Percentiles rank a stretch among this genome's conserved stretches.
Evolutionary conservation across 2,113 vertebrate genomes (phyloP).

Genomic region (Tamias sibiricus): DNA sequence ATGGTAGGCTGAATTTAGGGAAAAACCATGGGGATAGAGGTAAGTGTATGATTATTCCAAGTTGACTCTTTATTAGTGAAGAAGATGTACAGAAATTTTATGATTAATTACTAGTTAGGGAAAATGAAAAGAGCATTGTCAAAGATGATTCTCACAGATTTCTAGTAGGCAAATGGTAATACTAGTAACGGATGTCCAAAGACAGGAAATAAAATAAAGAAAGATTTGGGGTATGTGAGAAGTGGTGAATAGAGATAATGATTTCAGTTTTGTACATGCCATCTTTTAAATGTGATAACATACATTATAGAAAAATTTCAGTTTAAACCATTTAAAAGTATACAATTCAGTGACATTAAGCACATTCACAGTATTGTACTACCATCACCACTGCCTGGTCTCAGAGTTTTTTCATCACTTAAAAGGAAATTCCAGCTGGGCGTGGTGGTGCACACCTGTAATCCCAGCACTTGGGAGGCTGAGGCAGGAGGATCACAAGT

Average conservation of each 20-base stretch:
- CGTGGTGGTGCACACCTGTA: too few species aligned
- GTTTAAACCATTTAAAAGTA: neutral
- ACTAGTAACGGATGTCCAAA: constrained; percentile 16
- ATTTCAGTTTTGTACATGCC: neutral
- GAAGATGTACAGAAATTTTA: neutral
- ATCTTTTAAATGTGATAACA: neutral
- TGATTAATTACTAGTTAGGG: neutral
- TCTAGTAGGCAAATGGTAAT: constrained; percentile 2
- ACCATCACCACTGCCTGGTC: neutral
- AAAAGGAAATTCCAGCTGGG: neutral
- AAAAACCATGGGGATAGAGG: neutral
- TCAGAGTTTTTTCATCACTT: neutral
- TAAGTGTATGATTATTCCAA: neutral
- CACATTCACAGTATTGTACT: neutral
- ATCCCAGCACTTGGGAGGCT: too few species aligned
- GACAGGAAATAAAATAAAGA: neutral
- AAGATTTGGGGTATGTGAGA: neutral
- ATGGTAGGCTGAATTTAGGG: neutral
- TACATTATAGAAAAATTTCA: neutral
- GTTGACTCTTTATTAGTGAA: neutral
- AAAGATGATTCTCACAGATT: neutral
- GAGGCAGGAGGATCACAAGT: too few species aligned
- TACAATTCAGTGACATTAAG: neutral
- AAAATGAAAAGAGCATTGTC: neutral
- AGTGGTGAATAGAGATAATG: neutral